These are phyloP conservation scores for Phymatocera aterrima DNA, from an alignment of 2,888 invertebrate species.

Conservation along the genomic window DNA sequence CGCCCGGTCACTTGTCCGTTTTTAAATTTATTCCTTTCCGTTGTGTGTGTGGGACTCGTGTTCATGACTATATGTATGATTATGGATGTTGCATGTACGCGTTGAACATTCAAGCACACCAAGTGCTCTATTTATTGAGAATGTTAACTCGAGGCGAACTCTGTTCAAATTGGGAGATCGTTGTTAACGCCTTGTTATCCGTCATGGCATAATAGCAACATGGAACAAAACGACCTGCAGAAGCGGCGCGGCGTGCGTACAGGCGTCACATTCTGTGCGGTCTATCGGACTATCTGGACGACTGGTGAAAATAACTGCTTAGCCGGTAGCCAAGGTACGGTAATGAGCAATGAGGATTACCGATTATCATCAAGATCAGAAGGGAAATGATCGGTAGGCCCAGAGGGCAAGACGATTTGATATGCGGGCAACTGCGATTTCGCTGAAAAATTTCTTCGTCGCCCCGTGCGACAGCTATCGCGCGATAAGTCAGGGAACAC, in stretches of 20 bases:
- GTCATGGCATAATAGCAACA: not conserved
- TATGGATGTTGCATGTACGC: not conserved
- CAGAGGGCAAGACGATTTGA: not conserved
- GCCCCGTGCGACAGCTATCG: slow-evolving; percentile 24
- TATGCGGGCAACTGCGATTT: not conserved
- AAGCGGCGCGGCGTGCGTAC: not conserved
- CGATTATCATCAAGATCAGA: slow-evolving; percentile 26
- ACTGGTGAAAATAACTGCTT: not conserved
- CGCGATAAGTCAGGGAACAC: slow-evolving; percentile 17
- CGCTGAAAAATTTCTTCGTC: slow-evolving; percentile 32
- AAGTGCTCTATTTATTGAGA: slow-evolving; percentile 20
- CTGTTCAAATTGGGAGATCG: slow-evolving; percentile 33
- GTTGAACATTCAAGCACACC: not conserved
- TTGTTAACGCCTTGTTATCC: slow-evolving; percentile 42
- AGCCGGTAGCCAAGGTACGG: not conserved
- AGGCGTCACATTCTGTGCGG: not conserved
- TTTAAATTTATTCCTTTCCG: slow-evolving; percentile 36
- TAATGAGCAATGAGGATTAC: not conserved
- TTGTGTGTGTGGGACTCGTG: not conserved
- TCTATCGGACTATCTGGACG: not conserved
- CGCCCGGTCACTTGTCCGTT: slow-evolving; percentile 35
- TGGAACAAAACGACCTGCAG: not conserved
- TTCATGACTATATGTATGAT: not conserved
- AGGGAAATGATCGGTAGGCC: not conserved
- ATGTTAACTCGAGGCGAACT: slow-evolving; percentile 22